These are phyloP conservation scores for Cryptotermes secundus DNA, from an alignment of 1,140 invertebrate genomes.

Conservation along the genomic window DNA sequence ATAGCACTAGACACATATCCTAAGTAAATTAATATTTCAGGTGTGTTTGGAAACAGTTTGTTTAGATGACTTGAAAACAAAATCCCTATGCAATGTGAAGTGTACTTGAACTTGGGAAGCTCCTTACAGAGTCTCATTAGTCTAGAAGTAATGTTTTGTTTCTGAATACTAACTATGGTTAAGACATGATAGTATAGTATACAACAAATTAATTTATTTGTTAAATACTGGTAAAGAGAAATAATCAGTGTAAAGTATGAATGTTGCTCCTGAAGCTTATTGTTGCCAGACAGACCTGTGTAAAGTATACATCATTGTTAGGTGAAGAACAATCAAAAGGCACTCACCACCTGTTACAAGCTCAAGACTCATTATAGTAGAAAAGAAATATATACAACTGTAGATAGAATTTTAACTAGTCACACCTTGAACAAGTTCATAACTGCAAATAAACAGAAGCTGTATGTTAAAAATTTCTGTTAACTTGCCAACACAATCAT, in stretches of 20 bases:
- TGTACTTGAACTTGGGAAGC: background rate
- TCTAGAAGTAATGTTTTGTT: background rate
- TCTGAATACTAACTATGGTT: background rate
- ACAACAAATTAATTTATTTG: constrained; percentile 8
- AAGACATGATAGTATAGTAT: background rate
- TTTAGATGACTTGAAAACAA: background rate
- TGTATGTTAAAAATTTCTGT: constrained; percentile 5
- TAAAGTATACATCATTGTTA: constrained; percentile 27
- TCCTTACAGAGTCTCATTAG: background rate
- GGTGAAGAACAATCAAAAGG: constrained; percentile 31
- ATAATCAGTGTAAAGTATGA: background rate
- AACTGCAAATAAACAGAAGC: constrained; percentile 19
- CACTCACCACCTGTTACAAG: constrained; percentile 31
- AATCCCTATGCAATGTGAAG: background rate
- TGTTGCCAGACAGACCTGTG: background rate
- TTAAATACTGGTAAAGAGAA: background rate
- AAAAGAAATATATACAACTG: constrained; percentile 20
- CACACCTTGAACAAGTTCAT: background rate
- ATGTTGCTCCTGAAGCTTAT: background rate
- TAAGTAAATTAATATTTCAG: background rate
- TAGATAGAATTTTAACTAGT: constrained; percentile 22
- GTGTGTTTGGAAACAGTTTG: background rate
- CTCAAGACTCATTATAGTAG: constrained; percentile 30
- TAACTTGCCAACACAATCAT: constrained; percentile 10
- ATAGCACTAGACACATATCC: background rate